These are phyloP conservation scores for Ladona fulva DNA, from an alignment of 1,140 invertebrate genomes.

Conservation along the genomic window DNA sequence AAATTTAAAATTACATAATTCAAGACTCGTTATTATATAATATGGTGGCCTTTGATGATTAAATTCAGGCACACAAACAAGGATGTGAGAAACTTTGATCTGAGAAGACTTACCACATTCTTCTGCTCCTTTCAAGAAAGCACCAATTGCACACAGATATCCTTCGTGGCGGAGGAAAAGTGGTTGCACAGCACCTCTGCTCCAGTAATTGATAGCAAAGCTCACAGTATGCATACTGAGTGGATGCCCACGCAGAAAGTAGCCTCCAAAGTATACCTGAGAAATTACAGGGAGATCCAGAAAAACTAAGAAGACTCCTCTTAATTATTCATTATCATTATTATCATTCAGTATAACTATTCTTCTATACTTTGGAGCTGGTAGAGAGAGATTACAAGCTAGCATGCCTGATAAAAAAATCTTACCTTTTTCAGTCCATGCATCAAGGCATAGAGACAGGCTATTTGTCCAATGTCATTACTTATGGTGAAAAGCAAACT, in stretches of 20 bases:
- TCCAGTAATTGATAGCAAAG: conserved; percentile 69
- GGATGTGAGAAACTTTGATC: not conserved
- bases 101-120: conserved; percentile 38
- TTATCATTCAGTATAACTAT: not conserved
- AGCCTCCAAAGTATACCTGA: conserved; percentile 66
- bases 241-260: conserved; percentile 65
- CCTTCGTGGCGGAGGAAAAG: conserved; percentile 69
- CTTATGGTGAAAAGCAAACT: conserved; percentile 64
- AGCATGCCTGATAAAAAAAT: not conserved
- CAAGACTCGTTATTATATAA: not conserved
- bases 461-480: conserved; percentile 70
- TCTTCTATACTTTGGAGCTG: too few relatives aligned
- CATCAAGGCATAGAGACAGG: conserved; percentile 59
- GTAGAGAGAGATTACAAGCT: not conserved
- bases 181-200: conserved; percentile 57
- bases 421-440: conserved; percentile 47
- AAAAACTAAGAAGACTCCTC: not conserved
- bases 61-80: conserved; percentile 12
- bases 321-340: not conserved
- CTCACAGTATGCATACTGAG: conserved; percentile 67
- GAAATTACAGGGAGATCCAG: conserved; percentile 1
- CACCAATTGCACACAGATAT: conserved; percentile 67
- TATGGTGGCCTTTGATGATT: not conserved
- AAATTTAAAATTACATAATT: conserved; percentile 5
- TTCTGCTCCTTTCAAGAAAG: conserved; percentile 61